These are phyloP conservation scores for Galemys pyrenaicus DNA, from an alignment of 2,113 vertebrate species.

Conservation along the genomic window DNA sequence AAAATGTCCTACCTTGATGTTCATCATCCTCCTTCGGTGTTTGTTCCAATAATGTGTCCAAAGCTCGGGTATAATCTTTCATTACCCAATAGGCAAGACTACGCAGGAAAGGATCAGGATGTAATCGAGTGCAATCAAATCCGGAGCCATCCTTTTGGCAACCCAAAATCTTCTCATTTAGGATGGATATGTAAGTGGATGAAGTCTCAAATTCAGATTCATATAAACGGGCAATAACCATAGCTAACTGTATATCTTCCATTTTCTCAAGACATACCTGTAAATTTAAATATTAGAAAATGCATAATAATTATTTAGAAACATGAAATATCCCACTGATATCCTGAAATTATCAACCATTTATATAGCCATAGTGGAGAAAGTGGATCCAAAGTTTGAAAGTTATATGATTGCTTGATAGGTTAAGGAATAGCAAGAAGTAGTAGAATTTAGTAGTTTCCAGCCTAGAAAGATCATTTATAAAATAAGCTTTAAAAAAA, in stretches of 20 bases:
- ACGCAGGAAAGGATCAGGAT: slow-evolving; percentile 96
- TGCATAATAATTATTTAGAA: slow-evolving; percentile 3
- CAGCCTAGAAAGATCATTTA: not conserved
- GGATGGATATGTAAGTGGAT: slow-evolving; percentile 94
- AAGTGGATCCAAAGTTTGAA: not conserved
- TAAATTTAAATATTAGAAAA: slow-evolving; percentile 53
- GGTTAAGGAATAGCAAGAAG: slow-evolving; percentile 26
- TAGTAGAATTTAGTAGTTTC: not conserved
- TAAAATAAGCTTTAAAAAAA: slow-evolving; percentile 22
- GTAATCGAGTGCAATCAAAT: slow-evolving; percentile 91
- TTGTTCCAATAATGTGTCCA: slow-evolving; percentile 96
- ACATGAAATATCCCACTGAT: not conserved
- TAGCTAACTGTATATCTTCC: slow-evolving; percentile 98
- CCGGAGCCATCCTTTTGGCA: slow-evolving; percentile 91
- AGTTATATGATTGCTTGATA: not conserved
- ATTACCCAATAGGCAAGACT: slow-evolving; percentile 98
- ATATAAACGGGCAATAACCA: slow-evolving; percentile 96
- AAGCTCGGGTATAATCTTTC: slow-evolving; percentile 95
- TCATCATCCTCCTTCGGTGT: slow-evolving; percentile 96
- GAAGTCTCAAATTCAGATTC: slow-evolving; percentile 98
- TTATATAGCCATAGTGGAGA: not conserved
- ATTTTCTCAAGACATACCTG: slow-evolving; percentile 99
- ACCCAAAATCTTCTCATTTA: slow-evolving; percentile 95
- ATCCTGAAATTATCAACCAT: not conserved
- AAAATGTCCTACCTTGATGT: slow-evolving; percentile 89